phyloP scores from a whole-genome alignment of 2,113 vertebrate species.

The Paedocypris sp. region DNA sequence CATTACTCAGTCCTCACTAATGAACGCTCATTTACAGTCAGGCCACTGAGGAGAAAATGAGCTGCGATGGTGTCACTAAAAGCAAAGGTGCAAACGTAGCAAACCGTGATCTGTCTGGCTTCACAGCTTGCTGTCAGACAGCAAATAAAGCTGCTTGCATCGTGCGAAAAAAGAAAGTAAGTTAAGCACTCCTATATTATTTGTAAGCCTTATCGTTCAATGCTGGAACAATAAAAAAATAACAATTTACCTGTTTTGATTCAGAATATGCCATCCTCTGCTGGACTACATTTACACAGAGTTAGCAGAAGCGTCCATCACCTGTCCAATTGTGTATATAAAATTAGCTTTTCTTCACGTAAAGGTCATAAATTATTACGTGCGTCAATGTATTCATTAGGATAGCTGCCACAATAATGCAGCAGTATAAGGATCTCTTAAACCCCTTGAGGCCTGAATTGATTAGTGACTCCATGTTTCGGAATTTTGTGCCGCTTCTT shows the following conservation, averaged over 20 bases:
- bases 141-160: neutral
- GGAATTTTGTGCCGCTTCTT: neutral
- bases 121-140: neutral
- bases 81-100: neutral
- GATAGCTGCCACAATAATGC: neutral
- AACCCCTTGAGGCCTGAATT: neutral
- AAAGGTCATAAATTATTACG: neutral
- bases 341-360: neutral
- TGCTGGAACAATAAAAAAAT: neutral
- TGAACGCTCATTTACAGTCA: constrained; percentile 9
- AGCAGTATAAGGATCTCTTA: neutral
- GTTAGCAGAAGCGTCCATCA: neutral
- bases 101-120: neutral
- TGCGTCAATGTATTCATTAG: neutral
- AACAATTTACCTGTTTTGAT: too few species aligned
- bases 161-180: neutral
- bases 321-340: neutral
- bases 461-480: neutral
- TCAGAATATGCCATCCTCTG: too few species aligned
- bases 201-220: neutral
- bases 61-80: neutral
- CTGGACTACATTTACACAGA: neutral
- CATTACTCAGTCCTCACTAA: neutral
- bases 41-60: neutral
- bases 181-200: neutral